Conservation (phyloP, 2,797 vertebrate species). For the Macropodus opercularis region DNA sequence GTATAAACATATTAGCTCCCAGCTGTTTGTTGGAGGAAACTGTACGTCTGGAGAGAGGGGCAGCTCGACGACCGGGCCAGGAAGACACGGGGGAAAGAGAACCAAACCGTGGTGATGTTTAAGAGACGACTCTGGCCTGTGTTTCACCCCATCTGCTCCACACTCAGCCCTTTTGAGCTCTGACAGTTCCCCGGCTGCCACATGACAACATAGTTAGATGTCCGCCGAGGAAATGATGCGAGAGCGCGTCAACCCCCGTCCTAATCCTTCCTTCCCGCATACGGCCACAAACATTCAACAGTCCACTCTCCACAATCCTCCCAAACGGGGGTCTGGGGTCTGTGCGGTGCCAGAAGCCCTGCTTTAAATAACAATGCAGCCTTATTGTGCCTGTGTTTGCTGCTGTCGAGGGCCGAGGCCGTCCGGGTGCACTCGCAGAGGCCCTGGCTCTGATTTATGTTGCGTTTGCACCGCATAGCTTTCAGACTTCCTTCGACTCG, state of each 20-base stretch:
- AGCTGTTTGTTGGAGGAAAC: conserved; percentile 62
- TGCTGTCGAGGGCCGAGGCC: conserved; percentile 31
- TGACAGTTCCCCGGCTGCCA: conserved; percentile 1
- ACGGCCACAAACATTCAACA: conserved; percentile 29
- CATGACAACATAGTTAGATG: conserved; percentile 21
- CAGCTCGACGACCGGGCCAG: neutral
- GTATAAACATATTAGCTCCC: conserved; percentile 69
- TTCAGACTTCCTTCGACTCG: conserved; percentile 32
- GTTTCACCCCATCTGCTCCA: neutral
- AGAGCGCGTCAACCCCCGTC: neutral
- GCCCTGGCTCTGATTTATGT: conserved; percentile 61
- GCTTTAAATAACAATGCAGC: conserved; percentile 62
- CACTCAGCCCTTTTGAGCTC: neutral
- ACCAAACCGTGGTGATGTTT: too few relatives aligned
- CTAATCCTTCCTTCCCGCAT: conserved; percentile 2
- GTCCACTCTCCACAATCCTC: conserved; percentile 8
- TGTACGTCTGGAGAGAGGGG: conserved; percentile 13
- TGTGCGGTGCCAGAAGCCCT: conserved; percentile 24
- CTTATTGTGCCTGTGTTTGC: conserved; percentile 38
- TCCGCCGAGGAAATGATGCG: conserved; percentile 6
- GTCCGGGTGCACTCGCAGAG: conserved; percentile 25
- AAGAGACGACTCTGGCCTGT: neutral
- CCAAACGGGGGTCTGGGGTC: conserved; percentile 5
- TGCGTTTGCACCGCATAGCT: conserved; percentile 39
- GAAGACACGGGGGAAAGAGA: neutral